phyloP scores from a whole-genome alignment of 2,113 vertebrate species.

The Pimephales promelas region DNA sequence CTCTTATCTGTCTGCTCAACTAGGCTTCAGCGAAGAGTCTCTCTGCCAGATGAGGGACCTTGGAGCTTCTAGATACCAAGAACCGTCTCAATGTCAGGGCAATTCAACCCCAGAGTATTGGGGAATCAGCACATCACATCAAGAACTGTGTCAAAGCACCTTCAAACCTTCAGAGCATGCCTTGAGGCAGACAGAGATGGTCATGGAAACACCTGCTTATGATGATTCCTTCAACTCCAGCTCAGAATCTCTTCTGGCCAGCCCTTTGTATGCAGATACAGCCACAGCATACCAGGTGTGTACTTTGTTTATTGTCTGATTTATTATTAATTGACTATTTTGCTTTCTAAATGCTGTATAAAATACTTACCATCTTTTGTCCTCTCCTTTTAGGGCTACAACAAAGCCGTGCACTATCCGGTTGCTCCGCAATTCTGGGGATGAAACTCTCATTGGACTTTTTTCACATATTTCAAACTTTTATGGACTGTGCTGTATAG shows the following conservation, averaged over 20 bases:
- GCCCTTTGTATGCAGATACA: constrained; percentile 1
- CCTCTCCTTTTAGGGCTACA: constrained; percentile 48
- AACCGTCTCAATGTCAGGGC: constrained; percentile 15
- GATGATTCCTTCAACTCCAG: constrained; percentile 47
- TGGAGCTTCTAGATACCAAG: not conserved
- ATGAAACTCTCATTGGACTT: constrained; percentile 25
- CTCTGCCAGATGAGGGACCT: constrained; percentile 34
- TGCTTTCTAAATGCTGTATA: not conserved
- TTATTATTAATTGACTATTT: not conserved
- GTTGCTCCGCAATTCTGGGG: constrained; percentile 50
- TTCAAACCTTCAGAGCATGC: not conserved
- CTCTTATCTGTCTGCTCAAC: constrained; percentile 66
- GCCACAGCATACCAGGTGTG: constrained; percentile 51
- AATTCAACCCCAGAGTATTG: constrained; percentile 33
- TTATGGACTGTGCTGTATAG: constrained; percentile 28
- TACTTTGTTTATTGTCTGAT: not conserved
- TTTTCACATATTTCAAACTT: not conserved
- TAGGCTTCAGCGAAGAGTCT: constrained; percentile 53
- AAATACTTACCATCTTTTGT: constrained; percentile 2
- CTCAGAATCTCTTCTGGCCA: constrained; percentile 41
- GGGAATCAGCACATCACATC: not conserved
- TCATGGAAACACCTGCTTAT: constrained; percentile 14
- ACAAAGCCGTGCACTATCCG: constrained; percentile 35
- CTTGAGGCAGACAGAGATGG: not conserved
- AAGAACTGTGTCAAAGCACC: constrained; percentile 5